Evolutionary conservation across 2,113 vertebrate species (phyloP).

Genomic region (Thunnus thynnus): DNA sequence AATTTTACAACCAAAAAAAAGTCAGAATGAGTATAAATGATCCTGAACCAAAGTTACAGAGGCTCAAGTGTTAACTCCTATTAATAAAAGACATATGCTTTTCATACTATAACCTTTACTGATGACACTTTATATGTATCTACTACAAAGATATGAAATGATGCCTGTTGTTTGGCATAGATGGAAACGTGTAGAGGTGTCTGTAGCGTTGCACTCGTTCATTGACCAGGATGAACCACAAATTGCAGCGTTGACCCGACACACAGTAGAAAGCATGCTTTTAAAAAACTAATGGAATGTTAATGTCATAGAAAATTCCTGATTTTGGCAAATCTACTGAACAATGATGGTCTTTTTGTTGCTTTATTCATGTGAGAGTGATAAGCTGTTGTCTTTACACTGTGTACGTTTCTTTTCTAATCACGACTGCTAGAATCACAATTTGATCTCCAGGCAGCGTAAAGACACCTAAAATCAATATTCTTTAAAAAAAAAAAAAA

Average conservation of each 20-base stretch:
- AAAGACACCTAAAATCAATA: conserved; percentile 32
- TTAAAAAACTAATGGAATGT: not conserved
- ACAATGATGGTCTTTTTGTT: not conserved
- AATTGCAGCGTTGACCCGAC: not conserved
- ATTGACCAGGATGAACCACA: not conserved
- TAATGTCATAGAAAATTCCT: not conserved
- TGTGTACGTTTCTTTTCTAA: not conserved
- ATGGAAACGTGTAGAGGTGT: not conserved
- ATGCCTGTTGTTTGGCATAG: not conserved
- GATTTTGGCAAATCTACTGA: not conserved
- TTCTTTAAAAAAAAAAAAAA: not conserved
- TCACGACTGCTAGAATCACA: not conserved
- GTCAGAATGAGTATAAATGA: too few relatives aligned
- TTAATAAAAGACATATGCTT: not conserved
- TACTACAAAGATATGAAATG: not conserved
- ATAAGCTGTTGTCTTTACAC: not conserved
- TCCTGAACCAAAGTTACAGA: too few relatives aligned
- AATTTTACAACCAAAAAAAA: too few relatives aligned
- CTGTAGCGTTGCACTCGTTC: not conserved
- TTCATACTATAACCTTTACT: too few relatives aligned
- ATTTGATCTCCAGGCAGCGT: conserved; percentile 8
- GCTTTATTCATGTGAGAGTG: not conserved
- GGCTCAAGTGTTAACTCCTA: too few relatives aligned
- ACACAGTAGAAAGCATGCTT: not conserved
- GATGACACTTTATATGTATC: not conserved